Evolutionary conservation across 1,140 invertebrate genomes (phyloP).

Genomic region (Papilio machaon): DNA sequence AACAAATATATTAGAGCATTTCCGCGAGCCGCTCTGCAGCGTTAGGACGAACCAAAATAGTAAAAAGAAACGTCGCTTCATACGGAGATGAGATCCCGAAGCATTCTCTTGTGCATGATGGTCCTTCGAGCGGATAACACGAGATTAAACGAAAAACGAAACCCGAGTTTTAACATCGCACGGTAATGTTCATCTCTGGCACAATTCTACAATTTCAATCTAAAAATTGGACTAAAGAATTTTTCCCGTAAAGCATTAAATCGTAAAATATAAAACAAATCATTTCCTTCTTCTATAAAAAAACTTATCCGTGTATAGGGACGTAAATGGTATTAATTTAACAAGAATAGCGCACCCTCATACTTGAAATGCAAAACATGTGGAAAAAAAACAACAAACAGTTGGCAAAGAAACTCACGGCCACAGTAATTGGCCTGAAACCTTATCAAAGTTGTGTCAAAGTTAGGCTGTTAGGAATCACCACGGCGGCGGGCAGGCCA

Average conservation of each 20-base stretch:
- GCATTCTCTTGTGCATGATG: constrained; percentile 25
- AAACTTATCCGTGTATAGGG: neutral
- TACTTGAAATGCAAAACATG: constrained; percentile 22
- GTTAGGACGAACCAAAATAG: constrained; percentile 17
- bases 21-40: neutral
- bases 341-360: neutral
- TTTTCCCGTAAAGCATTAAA: no score
- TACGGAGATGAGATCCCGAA: constrained; percentile 23
- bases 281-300: neutral
- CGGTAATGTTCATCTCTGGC: neutral
- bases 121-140: constrained; percentile 25
- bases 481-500: constrained; percentile 60
- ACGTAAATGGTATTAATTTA: constrained; percentile 9
- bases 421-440: constrained; percentile 45
- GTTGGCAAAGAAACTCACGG: constrained; percentile 22
- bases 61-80: constrained; percentile 5
- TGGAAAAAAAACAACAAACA: constrained; percentile 10
- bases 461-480: constrained; percentile 73
- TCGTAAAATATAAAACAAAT: neutral
- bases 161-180: neutral
- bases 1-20: constrained; percentile 16
- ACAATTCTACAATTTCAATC: neutral
- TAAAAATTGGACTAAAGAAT: neutral
- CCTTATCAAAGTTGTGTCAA: constrained; percentile 67
- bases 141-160: constrained; percentile 28